Evolutionary conservation across 2,888 invertebrate species (phyloP), one percentile per base, ranked within the genome.

Genomic region (Glaucopsyche alexis): DNA sequence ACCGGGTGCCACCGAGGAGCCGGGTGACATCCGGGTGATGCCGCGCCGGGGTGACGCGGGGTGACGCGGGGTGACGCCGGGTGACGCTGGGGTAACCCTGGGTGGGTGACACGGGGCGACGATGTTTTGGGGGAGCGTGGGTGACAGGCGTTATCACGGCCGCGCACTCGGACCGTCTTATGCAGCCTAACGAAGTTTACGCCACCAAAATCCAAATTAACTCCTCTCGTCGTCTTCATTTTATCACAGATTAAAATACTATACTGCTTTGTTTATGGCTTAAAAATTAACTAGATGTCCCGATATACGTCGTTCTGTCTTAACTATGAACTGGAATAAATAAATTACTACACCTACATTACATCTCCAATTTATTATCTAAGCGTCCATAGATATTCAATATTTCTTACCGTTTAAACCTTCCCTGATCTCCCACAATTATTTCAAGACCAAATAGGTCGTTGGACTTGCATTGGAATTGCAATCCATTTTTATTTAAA

Each of bases 101-200:
- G 50, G 50, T n/a, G n/a, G 50, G 50, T 50, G 50, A 50, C 50
- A 4, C 50, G 50, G 14, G 50, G 50, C 14, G 60, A 60, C 55
- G 60, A 13, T 60, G 60, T 14, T 75, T 69, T 77, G 64, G 71
- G 77, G 77, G 80, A 76, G 69, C 77, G 76, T 73, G 76, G 79
- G 79, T 79, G 81, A 79, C 80, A 77, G 72, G 76, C 78, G 72
- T 81, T 82, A 81, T 82, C 81, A 73, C 69, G 69, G 74, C 73
- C 75, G 71, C 74, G 76, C 81, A 82, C 79, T 78, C 80, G 75
- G 70, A 69, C 64, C 79, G 80, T 81, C 81, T 82, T 81, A 78
- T 76, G 79, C 77, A 79, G 78, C 79, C 79, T 78, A 79, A 72
- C 75, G 72, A 74, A 70, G 76, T 77, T 75, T 71, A 74, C 73